Evolutionary conservation across 2,797 vertebrate genomes (phyloP), one percentile per base, ranked within the genome.

Genomic region (Galago senegalensis): DNA sequence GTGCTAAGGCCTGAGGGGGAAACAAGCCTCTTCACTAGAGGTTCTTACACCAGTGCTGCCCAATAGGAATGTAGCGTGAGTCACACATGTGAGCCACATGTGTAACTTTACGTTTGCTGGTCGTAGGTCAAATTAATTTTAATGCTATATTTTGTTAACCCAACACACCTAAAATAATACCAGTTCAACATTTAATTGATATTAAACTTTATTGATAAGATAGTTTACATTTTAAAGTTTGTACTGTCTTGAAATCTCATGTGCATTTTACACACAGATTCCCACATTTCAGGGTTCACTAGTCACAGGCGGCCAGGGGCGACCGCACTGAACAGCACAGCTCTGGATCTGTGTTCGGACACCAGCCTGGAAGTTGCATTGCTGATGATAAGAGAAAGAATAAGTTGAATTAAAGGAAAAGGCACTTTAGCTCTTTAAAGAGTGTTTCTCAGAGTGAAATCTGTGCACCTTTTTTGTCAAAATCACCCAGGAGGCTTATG

Each of bases 101-200:
- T 69, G 25, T 65, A 29, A 70, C 46, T 77, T 25, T 86, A 73
- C 34, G n/a, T 85, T 80, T 76, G 53, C 60, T 83, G 76, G 31
- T 11, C 84, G 58, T 53, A 84, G 27, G 7, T 87, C 12, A 88
- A 87, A 87, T 65, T 67, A 37, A 79, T 93, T 73, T 85, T 81
- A 92, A 73, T 49, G 61, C 87, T 69, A 63, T 43, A 75, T 90
- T 91, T 83, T 92, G 27, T 46, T 69, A 63, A 58, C 67, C 16
- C 21, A 18, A 2, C 63, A n/a, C 46, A 70, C 63, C 60, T 46
- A 88, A 87, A 89, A 87, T 83, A 83, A 27, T 69, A 72, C 13
- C 72, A 76, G 61, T 53, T 84, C 46, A 95, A 91, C 18, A 86
- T 93, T 87, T 93, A 75, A 40, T 84, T 60, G 43, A 34, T 46